A percentile compares a stretch with the other conserved stretches of the same genome.
Conservation (phyloP, 2,113 vertebrate species). For the Nycticryphes semicollaris region DNA sequence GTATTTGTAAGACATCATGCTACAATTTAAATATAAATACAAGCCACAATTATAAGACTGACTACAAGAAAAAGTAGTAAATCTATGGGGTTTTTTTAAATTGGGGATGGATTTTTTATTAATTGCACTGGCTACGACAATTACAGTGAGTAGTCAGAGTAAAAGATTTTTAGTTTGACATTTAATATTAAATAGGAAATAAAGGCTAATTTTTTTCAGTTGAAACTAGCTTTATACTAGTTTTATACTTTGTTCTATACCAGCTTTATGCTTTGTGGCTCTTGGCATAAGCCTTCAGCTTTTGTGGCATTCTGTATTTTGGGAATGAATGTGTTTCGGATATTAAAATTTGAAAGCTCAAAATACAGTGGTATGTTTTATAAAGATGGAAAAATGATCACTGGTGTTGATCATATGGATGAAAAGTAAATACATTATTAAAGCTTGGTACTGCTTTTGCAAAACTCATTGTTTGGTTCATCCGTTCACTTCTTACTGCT, state of each 20-base stretch:
- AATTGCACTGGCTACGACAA: neutral
- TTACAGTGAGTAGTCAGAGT: neutral
- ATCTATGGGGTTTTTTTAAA: neutral
- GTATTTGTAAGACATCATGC: neutral
- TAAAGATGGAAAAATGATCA: neutral
- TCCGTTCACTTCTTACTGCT: neutral
- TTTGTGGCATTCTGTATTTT: neutral
- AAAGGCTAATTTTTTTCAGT: neutral
- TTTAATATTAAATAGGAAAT: neutral
- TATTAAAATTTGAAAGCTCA: neutral
- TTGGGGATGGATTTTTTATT: neutral
- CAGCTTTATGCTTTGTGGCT: neutral
- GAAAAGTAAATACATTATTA: neutral
- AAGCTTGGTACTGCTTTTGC: neutral
- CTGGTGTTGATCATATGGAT: rapidly evolving
- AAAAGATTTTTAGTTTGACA: neutral
- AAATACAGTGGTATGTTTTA: neutral
- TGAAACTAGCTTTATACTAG: neutral
- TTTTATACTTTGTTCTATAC: no score
- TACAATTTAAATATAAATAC: neutral
- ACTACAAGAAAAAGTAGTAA: neutral
- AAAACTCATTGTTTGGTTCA: neutral
- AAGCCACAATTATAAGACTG: neutral
- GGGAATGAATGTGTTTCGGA: neutral
- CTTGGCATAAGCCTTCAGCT: neutral